Evolutionary conservation across 2,113 vertebrate genomes (phyloP).

Genomic region (Tiliqua scincoides): DNA sequence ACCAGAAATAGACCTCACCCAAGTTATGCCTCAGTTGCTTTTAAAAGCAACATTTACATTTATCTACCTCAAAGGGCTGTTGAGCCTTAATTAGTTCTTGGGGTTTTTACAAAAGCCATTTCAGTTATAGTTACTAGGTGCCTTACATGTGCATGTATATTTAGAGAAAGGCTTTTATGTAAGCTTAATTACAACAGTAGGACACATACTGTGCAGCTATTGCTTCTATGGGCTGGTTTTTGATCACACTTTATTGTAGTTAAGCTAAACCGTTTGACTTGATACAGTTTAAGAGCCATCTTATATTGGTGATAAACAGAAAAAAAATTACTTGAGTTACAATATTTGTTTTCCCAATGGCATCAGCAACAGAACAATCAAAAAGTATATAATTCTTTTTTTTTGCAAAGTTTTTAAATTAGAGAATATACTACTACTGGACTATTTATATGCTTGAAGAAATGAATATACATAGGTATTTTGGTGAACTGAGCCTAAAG

Average conservation of each 20-base stretch:
- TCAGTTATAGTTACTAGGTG: neutral
- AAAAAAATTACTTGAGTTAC: neutral
- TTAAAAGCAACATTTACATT: slow-evolving; percentile 17
- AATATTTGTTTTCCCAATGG: slow-evolving; percentile 11
- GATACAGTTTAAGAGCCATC: slow-evolving; percentile 12
- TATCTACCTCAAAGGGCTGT: slow-evolving; percentile 9
- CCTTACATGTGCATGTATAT: neutral
- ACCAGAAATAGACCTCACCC: slow-evolving; percentile 11
- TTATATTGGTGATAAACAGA: slow-evolving; percentile 4
- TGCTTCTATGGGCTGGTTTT: slow-evolving; percentile 52
- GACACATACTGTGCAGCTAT: slow-evolving; percentile 30
- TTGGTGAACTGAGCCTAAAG: rapidly evolving
- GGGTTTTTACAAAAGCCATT: slow-evolving; percentile 13
- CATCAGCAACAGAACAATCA: neutral
- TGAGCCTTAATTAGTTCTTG: slow-evolving; percentile 19
- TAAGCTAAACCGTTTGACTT: slow-evolving; percentile 29
- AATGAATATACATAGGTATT: neutral
- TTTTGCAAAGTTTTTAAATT: neutral
- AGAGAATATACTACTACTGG: neutral
- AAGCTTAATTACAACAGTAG: slow-evolving; percentile 61
- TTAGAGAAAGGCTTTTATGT: neutral
- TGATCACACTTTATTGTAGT: slow-evolving; percentile 34
- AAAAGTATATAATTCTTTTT: neutral
- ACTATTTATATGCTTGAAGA: neutral
- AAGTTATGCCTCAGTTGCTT: neutral